Evolutionary conservation across 53 echinoderm and acorn worm species (phyloP).

Genomic region (Crossaster papposus): DNA sequence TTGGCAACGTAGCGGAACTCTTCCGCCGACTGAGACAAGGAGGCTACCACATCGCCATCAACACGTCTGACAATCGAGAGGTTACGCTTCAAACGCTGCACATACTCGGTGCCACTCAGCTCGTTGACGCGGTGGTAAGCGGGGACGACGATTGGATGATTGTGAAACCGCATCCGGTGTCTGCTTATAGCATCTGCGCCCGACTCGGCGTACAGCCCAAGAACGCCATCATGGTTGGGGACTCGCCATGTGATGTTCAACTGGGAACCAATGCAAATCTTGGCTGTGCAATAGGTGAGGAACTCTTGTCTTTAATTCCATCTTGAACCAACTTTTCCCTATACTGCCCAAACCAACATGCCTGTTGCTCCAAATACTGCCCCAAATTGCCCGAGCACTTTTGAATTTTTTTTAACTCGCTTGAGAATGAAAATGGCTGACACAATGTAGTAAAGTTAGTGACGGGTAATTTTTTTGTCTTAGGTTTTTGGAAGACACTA

Average conservation of each 20-base stretch:
- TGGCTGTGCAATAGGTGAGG: slow-evolving; percentile 74
- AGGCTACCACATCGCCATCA: slow-evolving; percentile 75
- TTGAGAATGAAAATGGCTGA: not conserved
- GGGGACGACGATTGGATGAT: slow-evolving; percentile 71
- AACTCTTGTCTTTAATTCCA: not conserved
- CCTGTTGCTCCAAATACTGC: not conserved
- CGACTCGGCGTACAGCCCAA: slow-evolving; percentile 64
- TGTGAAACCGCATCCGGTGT: slow-evolving; percentile 73
- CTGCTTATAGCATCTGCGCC: slow-evolving; percentile 70
- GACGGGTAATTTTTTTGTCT: too few species aligned
- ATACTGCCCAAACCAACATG: too few species aligned
- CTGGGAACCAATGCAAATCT: slow-evolving; percentile 70
- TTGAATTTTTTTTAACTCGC: not conserved
- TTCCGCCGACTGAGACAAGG: slow-evolving; percentile 62
- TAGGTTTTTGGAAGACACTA: too few species aligned
- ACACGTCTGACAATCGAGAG: slow-evolving; percentile 76
- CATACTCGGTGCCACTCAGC: slow-evolving; percentile 53
- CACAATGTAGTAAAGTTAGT: too few species aligned
- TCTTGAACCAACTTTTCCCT: not conserved
- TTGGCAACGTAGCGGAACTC: slow-evolving; percentile 62
- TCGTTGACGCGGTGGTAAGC: slow-evolving; percentile 76
- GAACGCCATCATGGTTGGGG: slow-evolving; percentile 76
- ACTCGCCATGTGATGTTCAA: slow-evolving; percentile 71
- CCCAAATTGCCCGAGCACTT: not conserved
- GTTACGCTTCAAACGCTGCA: slow-evolving; percentile 69